Evolutionary conservation across 2,797 vertebrate genomes (phyloP).

Genomic region (Linurgus olivaceus): DNA sequence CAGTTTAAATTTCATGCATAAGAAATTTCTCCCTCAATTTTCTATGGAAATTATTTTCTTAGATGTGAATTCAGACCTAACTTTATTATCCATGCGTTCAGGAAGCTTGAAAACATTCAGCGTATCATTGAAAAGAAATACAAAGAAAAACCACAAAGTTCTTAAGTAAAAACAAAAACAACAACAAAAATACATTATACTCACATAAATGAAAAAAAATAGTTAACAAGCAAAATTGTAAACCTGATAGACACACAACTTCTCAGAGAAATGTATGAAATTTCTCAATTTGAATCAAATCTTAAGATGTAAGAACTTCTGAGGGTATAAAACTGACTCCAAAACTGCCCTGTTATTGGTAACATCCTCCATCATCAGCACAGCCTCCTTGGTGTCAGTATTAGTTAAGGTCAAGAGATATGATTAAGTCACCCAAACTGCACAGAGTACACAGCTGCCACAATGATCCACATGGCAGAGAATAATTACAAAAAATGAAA

Average conservation of each 20-base stretch:
- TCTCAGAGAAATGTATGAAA: neutral
- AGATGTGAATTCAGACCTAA: neutral
- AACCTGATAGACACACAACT: neutral
- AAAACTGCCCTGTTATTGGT: neutral
- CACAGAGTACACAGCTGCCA: neutral
- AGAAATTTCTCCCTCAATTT: slow-evolving; percentile 21
- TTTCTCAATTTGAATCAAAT: neutral
- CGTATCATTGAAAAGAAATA: neutral
- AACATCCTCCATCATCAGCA: neutral
- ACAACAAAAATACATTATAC: neutral
- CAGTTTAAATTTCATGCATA: slow-evolving; percentile 40
- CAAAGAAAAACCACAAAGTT: neutral
- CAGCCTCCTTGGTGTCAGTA: fast-evolving
- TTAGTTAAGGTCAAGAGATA: neutral
- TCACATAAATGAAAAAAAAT: neutral
- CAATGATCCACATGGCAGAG: neutral
- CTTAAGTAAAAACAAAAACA: neutral
- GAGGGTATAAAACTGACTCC: neutral
- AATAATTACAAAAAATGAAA: neutral
- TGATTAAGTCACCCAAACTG: neutral
- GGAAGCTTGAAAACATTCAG: neutral
- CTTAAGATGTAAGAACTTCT: neutral
- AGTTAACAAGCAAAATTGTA: neutral
- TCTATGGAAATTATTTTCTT: neutral
- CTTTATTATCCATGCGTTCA: neutral